A percentile compares a stretch with the other conserved stretches of the same genome.
Conservation (phyloP, 2,113 vertebrate species). For the Raja brachyura region DNA sequence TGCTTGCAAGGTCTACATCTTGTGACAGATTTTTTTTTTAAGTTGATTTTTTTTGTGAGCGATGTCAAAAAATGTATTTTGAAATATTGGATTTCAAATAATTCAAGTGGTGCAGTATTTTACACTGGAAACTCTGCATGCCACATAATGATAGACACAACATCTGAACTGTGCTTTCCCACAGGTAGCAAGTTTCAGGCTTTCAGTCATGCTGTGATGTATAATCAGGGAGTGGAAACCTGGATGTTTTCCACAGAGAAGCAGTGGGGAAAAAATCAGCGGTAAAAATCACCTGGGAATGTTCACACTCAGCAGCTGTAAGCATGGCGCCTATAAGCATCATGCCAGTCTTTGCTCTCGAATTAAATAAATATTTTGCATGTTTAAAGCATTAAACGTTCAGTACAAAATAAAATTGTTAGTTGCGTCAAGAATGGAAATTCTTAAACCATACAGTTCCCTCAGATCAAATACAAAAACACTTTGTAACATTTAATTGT, state of each 20-base stretch:
- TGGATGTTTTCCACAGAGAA: neutral
- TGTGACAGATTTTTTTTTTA: too few species aligned
- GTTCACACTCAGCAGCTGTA: neutral
- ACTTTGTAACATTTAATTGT: neutral
- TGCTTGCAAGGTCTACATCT: too few species aligned
- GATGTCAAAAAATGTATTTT: neutral
- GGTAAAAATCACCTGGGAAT: neutral
- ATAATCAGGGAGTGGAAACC: neutral
- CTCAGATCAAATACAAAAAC: neutral
- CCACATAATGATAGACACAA: neutral
- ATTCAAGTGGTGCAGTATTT: neutral
- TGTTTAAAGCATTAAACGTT: neutral
- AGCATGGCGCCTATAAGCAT: neutral
- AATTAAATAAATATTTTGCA: neutral
- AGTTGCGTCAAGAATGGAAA: slow-evolving; percentile 26
- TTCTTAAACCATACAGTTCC: neutral
- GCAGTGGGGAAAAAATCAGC: neutral
- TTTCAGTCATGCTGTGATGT: neutral
- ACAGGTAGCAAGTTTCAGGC: neutral
- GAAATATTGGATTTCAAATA: neutral
- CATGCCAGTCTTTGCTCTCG: neutral
- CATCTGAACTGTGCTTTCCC: neutral
- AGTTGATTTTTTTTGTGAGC: neutral
- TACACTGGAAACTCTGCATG: neutral
- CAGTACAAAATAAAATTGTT: slow-evolving; percentile 17